Base-by-base conservation (phyloP, 2,797 vertebrate species). In the Sebastes diploproa region DNA sequence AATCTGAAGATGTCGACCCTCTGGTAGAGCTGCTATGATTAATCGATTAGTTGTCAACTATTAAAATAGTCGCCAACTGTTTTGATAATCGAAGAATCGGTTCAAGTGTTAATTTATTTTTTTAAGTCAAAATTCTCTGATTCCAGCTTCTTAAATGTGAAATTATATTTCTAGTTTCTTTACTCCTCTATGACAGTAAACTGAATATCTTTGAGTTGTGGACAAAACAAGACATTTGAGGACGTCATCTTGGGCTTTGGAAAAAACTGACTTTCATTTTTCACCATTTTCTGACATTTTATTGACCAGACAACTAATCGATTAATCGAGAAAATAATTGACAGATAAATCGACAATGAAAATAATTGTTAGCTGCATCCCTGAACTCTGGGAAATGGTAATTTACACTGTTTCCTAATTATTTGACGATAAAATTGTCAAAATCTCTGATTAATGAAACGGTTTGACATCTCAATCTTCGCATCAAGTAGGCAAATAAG, bases 251-350 rank as follows among this genome's bases (percentile, higher is more conserved):
- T 18, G 38, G 38, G 14, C 38, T 42, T 0, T 42, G 38, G 0
- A 0, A 46, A 46, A 46, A 0, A 46, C 16, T 46, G 42, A 18
- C 29, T 29, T 29, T 29, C 4, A 46, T 18, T 46, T 46, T 46
- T 46, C 42, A 46, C 42, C 42, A 18, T 18, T 46, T 18, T 46
- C 7, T 18, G 42, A 46, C 42, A 46, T 46, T 46, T 46, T 46
- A 46, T 46, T 7, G 42, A 46, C 42, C 42, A 46, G 0, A 46
- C 42, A 46, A 46, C 42, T 46, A 18, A 46, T 46, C 16, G 0
- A 46, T 46, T 18, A 0, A 46, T 46, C 38, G 14, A 42, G 29
- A 46, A 46, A 18, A 46, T 46, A 18, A 46, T 46, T 0, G 0
- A 46, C 16, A 46, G 7, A 46, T 46, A 0, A 50, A 50, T 50